Evolutionary conservation across 2,113 vertebrate species (phyloP).

Genomic region (Mobula hypostoma): DNA sequence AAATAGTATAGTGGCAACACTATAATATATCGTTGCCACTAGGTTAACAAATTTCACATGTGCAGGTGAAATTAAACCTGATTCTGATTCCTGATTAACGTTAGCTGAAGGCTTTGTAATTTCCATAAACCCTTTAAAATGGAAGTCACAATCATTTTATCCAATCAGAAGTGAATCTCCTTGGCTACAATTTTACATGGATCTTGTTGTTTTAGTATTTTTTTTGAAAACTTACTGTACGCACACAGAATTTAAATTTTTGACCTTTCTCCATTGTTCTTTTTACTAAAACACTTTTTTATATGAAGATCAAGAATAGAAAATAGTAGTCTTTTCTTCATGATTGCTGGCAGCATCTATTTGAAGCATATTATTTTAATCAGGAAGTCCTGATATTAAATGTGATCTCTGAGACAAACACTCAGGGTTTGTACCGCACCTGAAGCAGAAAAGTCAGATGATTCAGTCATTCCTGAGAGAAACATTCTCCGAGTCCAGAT

Average conservation of each 20-base stretch:
- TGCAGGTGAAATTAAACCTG: too few species aligned
- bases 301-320: background rate
- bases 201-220: background rate
- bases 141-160: background rate
- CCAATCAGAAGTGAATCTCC: background rate
- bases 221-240: background rate
- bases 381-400: background rate
- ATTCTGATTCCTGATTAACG: background rate
- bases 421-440: background rate
- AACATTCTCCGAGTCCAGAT: background rate
- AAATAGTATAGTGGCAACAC: too few species aligned
- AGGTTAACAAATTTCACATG: too few species aligned
- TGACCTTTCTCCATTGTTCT: background rate
- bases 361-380: background rate
- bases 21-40: too few species aligned
- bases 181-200: background rate
- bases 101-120: conserved; percentile 1
- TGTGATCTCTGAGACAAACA: background rate
- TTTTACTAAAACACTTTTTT: background rate
- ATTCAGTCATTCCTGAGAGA: background rate
- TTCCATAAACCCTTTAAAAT: background rate
- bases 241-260: background rate
- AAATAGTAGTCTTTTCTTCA: background rate
- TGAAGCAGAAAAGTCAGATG: background rate
- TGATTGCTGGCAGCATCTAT: background rate